These are phyloP conservation scores for Tangara arthus DNA, from an alignment of 2,797 vertebrate species.

Conservation along the genomic window DNA sequence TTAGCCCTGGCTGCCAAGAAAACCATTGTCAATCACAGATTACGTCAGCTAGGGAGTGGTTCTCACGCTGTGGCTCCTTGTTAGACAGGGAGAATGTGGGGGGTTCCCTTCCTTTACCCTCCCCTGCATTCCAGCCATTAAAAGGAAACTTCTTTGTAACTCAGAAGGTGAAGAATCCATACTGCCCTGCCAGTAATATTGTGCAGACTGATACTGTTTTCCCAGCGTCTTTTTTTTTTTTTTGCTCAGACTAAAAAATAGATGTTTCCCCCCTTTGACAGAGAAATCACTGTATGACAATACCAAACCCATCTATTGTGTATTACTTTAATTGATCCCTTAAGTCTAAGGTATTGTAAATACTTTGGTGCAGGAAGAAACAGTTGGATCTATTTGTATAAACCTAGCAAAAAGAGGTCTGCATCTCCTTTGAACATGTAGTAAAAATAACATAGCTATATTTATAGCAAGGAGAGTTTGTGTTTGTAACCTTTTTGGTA, in stretches of 20 bases:
- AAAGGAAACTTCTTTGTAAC: conserved; percentile 30
- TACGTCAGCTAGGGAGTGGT: neutral
- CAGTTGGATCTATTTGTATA: neutral
- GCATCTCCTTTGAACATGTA: neutral
- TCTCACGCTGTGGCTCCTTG: conserved; percentile 29
- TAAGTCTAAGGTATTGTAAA: neutral
- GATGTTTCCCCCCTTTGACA: neutral
- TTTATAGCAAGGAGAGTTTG: neutral
- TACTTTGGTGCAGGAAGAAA: neutral
- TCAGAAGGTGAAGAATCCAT: conserved; percentile 5
- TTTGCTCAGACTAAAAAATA: neutral
- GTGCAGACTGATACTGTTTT: neutral
- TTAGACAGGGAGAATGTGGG: conserved; percentile 10
- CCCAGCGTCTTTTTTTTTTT: neutral
- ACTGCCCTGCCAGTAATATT: neutral
- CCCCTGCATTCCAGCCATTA: conserved; percentile 27
- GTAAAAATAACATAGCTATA: neutral
- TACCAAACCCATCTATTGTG: neutral
- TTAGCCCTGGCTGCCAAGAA: conserved; percentile 25
- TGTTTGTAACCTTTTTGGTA: conserved; percentile 2
- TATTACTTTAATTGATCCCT: neutral
- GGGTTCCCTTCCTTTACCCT: conserved; percentile 20
- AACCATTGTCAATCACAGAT: conserved; percentile 32
- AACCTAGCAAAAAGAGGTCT: neutral
- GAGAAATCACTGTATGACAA: neutral